phyloP scores from a whole-genome alignment of 2,888 invertebrate genomes.

The Drosophila hamatofila region DNA sequence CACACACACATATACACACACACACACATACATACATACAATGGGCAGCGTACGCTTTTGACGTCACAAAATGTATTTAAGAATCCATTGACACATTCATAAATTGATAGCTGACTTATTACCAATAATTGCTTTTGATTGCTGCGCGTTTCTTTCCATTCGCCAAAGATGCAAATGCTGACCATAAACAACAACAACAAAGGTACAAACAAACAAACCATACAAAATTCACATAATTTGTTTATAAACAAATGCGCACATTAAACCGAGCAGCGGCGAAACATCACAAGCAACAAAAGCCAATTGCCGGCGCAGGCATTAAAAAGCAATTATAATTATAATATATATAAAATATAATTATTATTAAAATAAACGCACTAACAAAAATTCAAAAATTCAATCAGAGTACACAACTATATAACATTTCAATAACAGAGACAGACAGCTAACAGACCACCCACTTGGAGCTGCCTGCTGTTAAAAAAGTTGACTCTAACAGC shows the following conservation, averaged over 20 bases:
- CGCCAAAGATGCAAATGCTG: constrained; percentile 32
- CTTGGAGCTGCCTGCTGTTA: constrained; percentile 18
- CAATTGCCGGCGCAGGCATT: constrained; percentile 30
- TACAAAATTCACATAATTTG: constrained; percentile 57
- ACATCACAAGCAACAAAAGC: constrained; percentile 43
- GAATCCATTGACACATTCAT: constrained; percentile 79
- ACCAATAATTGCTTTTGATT: constrained; percentile 74
- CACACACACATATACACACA: constrained; percentile 32
- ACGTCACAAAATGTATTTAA: constrained; percentile 67
- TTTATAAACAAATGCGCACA: constrained; percentile 73
- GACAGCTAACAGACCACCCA: constrained; percentile 16
- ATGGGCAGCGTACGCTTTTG: constrained; percentile 40
- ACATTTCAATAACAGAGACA: constrained; percentile 6
- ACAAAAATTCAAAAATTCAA: constrained; percentile 12
- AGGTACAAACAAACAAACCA: constrained; percentile 34
- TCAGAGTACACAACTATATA: constrained; percentile 6
- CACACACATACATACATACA: constrained; percentile 16
- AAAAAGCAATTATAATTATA: constrained; percentile 48
- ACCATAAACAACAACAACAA: constrained; percentile 56
- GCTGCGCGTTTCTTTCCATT: constrained; percentile 53
- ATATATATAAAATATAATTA: constrained; percentile 6
- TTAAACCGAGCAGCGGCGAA: constrained; percentile 54
- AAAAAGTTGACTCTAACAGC: constrained; percentile 39
- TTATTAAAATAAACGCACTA: constrained; percentile 21
- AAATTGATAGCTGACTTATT: constrained; percentile 77